These are phyloP conservation scores for Leucophenga varia DNA, from an alignment of 1,140 invertebrate species.

Conservation along the genomic window DNA sequence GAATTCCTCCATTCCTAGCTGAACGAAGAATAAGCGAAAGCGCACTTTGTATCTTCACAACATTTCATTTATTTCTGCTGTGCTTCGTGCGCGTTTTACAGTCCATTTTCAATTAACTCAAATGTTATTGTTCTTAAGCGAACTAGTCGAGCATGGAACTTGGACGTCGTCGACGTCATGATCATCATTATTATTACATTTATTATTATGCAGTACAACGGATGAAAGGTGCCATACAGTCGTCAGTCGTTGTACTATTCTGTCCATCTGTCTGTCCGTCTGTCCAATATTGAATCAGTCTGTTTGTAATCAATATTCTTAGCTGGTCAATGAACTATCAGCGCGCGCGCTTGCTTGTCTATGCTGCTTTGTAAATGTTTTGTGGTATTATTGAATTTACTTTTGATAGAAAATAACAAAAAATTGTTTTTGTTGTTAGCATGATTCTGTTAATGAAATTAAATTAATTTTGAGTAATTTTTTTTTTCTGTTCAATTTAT, in stretches of 20 bases:
- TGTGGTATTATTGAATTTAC: too few species aligned
- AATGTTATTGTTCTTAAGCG: too few species aligned
- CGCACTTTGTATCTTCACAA: too few species aligned
- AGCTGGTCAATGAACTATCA: slow-evolving; percentile 48
- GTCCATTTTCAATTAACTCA: slow-evolving; percentile 51
- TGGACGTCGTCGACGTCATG: too few species aligned
- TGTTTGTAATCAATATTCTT: slow-evolving; percentile 47
- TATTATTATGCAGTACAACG: slow-evolving; percentile 25
- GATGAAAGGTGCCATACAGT: too few species aligned
- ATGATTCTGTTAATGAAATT: slow-evolving; percentile 33
- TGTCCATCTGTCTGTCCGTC: not conserved
- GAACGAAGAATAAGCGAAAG: too few species aligned
- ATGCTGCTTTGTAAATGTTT: too few species aligned
- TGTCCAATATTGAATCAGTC: too few species aligned
- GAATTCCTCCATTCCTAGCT: too few species aligned
- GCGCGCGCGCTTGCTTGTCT: too few species aligned
- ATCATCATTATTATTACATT: slow-evolving; percentile 54
- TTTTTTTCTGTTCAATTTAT: slow-evolving; percentile 4
- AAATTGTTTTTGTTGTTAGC: not conserved
- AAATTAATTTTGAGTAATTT: slow-evolving; percentile 26
- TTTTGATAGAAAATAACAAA: too few species aligned
- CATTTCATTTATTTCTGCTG: slow-evolving; percentile 11
- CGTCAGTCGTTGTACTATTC: not conserved
- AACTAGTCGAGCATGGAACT: too few species aligned
- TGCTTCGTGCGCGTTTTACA: slow-evolving; percentile 36